phyloP scores from a whole-genome alignment of 37 sponge, comb jelly and placozoan species.

The Spongia lamella region DNA sequence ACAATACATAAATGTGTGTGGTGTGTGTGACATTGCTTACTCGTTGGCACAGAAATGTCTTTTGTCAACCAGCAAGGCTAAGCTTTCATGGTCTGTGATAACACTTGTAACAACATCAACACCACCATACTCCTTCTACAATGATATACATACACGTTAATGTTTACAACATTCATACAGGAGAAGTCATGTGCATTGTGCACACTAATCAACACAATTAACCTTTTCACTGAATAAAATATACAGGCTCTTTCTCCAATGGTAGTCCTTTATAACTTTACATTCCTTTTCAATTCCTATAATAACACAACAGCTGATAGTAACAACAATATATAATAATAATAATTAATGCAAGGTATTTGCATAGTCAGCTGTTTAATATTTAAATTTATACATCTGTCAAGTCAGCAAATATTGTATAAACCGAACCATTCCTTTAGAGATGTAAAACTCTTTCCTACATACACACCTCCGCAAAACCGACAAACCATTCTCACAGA shows the following conservation, averaged over 20 bases:
- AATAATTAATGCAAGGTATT: not conserved
- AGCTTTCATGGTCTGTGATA: no score
- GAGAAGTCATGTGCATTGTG: no score
- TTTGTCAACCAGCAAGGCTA: no score
- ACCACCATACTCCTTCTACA: no score
- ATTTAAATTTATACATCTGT: not conserved
- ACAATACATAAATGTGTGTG: not conserved
- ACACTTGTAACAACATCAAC: no score
- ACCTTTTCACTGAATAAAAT: conserved; percentile 13
- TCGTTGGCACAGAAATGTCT: conserved; percentile 44
- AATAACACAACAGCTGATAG: not conserved
- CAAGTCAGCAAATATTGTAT: not conserved
- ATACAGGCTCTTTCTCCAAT: conserved; percentile 62
- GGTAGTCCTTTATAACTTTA: conserved; percentile 57
- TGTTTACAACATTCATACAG: no score
- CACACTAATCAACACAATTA: no score
- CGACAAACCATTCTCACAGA: no score
- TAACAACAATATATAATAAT: not conserved
- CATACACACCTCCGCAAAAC: no score
- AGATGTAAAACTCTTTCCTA: not conserved
- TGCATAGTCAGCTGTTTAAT: not conserved
- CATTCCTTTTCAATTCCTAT: conserved; percentile 79
- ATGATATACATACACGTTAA: no score
- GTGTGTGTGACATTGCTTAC: conserved; percentile 17
- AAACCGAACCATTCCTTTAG: not conserved